Evolutionary conservation across 2,113 vertebrate species (phyloP), one percentile per base, ranked within the genome.

Genomic region (Takifugu flavidus): DNA sequence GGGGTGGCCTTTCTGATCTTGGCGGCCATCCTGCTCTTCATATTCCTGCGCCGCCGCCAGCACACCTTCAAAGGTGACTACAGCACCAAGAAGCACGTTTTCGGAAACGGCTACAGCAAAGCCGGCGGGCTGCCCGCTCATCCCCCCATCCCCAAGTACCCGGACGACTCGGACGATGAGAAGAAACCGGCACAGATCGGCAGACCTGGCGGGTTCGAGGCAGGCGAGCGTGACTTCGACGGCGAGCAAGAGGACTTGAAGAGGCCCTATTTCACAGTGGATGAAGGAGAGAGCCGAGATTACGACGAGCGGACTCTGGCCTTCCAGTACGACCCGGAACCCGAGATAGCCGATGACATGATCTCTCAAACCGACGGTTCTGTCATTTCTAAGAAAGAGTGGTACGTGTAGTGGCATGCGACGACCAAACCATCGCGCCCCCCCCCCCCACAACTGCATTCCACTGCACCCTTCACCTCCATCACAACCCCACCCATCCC

Each of bases 331-430:
- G 94, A 98, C 87, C 93, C 95, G 0, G 95, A 96, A 83, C 89
- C 93, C 42, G 97, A 99, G 88, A 92, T 98, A 70, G 90, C 93
- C 1, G 95, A 98, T 47, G 98, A 96, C 87, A 96, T 99, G 95
- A 94, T 99, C 69, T 98, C 97, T 79, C 97, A 99, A 91, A 99
- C 94, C 72, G 97, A 99, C 65, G 96, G 97, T 79, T 99, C 97
- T 66, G 96, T 98, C 87, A 99, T 98, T 93, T 98, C 97, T 89
- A 99, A 99, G 94, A 98, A 99, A 89, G 97, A 99, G 92, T 99
- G 97, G 97, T 99, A 99, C 15, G 97, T 99, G 90, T 99, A 98
- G 91, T 72, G 83, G 83, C 82, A 58, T 82, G 79, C 78, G 61
- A 65, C 75, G 59, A 58, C 58, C 80, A 82, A 78, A 77, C 73